Conservation (phyloP, 1,140 invertebrate species). For the Trypoxylus dichotomus region DNA sequence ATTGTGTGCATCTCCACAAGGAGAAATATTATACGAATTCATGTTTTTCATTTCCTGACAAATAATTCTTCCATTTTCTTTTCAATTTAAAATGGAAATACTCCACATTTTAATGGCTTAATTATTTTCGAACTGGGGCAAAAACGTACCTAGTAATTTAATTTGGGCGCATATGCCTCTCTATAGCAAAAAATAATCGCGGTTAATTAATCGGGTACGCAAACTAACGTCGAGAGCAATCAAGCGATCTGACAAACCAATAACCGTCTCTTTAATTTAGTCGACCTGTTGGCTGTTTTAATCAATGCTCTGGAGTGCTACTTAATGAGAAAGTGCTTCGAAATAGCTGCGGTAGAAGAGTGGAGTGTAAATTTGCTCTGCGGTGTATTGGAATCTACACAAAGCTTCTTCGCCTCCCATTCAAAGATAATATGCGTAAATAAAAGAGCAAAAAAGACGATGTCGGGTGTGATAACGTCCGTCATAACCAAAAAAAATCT, state of each 20-base stretch:
- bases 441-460: too few relatives aligned
- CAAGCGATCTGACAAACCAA: conserved; percentile 6
- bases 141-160: too few relatives aligned
- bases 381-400: not conserved
- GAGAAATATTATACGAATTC: too few relatives aligned
- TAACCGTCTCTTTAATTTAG: conserved; percentile 18
- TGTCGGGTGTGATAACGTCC: too few relatives aligned
- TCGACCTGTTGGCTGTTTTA: conserved; percentile 18
- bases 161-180: not conserved
- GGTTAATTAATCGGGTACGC: not conserved
- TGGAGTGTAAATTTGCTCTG: not conserved
- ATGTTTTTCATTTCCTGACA: too few relatives aligned
- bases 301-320: not conserved
- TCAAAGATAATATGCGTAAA: too few relatives aligned
- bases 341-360: not conserved
- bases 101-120: too few relatives aligned
- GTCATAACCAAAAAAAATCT: too few relatives aligned
- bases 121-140: too few relatives aligned
- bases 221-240: conserved; percentile 5
- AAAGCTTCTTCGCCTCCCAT: not conserved
- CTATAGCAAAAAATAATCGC: not conserved
- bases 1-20: too few relatives aligned
- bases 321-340: conserved; percentile 4
- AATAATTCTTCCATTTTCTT: too few relatives aligned
- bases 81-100: too few relatives aligned